Base-by-base conservation (phyloP, 2,797 vertebrate genomes). In the Falco berigora region DNA sequence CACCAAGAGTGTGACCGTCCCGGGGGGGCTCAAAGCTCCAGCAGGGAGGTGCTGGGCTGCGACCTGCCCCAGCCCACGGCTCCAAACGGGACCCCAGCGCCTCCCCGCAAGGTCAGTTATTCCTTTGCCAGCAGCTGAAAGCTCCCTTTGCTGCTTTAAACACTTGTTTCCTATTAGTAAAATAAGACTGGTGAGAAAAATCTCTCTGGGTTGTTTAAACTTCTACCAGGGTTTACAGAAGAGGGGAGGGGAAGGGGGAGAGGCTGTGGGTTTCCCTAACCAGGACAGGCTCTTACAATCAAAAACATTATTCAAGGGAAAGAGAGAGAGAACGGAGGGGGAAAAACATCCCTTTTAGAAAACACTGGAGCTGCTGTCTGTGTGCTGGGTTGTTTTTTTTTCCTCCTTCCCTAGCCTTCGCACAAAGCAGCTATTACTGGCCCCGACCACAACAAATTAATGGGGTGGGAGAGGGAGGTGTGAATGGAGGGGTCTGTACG, bases 401-500 rank as follows among this genome's bases (percentile, higher is more conserved):
- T 76, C 87, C 94, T 62, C 88, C 88, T 92, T 94, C 94, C 97
- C 97, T 92, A 68, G 96, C 90, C 91, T 44, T 14, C 34, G 88
- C 96, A 98, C 98, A 98, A 97, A 98, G 98, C 98, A 91, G 92
- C 97, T 88, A 97, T 98, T 98, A 97, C 98, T 98, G 64, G 89
- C 69, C 92, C 81, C 8, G 56, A 91, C 96, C 90, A 94, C 67
- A 63, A 92, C 94, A 94, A 92, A 97, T 81, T 77, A 90, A 77
- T 15, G 52, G 87, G 96, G 90, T 90, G 92, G 96, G 94, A 94
- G 91, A 96, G 88, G 94, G 90, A 94, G 86, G 95, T 61, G 79
- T 88, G 95, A 94, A 97, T 85, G 95, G 71, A 95, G 81, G 92
- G 93, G 82, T 88, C 97, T 96, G 96, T 86, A 75, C 9, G 9